Percentiles rank a stretch among this genome's conserved stretches.
phyloP scores from a whole-genome alignment of 2,888 invertebrate genomes.

The Apamea crenata region DNA sequence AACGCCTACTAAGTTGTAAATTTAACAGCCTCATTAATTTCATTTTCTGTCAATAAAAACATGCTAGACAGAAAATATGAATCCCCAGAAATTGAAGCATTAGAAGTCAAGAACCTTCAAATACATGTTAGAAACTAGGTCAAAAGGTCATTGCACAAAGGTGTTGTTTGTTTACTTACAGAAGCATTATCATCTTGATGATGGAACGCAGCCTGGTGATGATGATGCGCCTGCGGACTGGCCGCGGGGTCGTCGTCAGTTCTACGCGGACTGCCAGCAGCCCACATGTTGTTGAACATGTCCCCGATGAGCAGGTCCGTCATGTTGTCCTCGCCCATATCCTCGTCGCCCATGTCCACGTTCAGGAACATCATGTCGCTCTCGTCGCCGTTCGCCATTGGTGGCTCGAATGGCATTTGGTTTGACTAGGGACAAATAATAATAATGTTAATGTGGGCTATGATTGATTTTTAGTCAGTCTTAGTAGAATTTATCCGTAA shows the following conservation, averaged over 20 bases:
- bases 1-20: neutral
- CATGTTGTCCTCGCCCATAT: constrained; percentile 92
- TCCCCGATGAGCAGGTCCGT: constrained; percentile 92
- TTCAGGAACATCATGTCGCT: constrained; percentile 87
- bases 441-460: neutral
- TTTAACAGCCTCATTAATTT: neutral
- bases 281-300: constrained; percentile 92
- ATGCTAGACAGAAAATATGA: neutral
- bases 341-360: constrained; percentile 87
- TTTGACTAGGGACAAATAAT: constrained; percentile 78
- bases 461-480: neutral
- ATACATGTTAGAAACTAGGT: neutral
- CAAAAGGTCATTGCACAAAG: neutral
- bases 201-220: constrained; percentile 71
- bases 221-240: constrained; percentile 73
- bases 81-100: neutral
- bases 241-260: constrained; percentile 74
- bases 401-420: constrained; percentile 86
- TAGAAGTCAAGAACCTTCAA: neutral
- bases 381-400: constrained; percentile 87
- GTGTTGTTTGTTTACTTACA: constrained; percentile 59
- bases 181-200: constrained; percentile 71
- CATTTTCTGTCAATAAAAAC: neutral
- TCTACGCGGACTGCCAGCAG: constrained; percentile 75
- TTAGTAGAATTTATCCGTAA: neutral